phyloP scores from a whole-genome alignment of 1,140 invertebrate genomes.

The Polyergus mexicanus region DNA sequence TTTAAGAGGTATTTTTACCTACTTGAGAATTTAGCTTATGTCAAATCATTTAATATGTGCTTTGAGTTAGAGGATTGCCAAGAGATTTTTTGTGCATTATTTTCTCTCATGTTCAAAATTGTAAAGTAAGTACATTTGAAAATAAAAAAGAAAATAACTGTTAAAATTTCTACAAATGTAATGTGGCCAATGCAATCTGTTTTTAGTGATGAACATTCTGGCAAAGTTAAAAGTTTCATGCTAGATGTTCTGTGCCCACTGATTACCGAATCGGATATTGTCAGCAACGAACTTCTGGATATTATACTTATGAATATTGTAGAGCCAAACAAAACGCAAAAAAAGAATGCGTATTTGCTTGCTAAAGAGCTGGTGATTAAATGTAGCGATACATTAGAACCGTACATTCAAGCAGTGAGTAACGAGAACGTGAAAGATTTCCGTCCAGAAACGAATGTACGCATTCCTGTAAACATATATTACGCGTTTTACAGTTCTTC shows the following conservation, averaged over 20 bases:
- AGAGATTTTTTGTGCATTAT: constrained; percentile 97
- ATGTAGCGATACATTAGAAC: constrained; percentile 96
- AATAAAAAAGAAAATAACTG: background rate
- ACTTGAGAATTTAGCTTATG: constrained; percentile 98
- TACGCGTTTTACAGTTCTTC: constrained; percentile 92
- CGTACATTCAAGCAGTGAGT: constrained; percentile 97
- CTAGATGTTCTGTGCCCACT: constrained; percentile 97
- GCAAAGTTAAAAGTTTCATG: constrained; percentile 98
- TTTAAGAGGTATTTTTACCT: constrained; percentile 99
- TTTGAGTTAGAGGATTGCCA: constrained; percentile 99
- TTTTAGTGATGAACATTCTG: constrained; percentile 96
- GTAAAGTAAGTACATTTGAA: constrained; percentile 92
- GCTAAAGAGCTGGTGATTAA: constrained; percentile 97
- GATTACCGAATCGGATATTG: constrained; percentile 97
- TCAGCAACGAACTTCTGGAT: constrained; percentile 97
- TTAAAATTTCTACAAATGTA: constrained; percentile 8
- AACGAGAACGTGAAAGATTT: constrained; percentile 12
- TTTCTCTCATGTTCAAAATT: constrained; percentile 98
- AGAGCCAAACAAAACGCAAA: constrained; percentile 97
- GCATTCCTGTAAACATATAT: background rate
- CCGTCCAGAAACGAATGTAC: background rate
- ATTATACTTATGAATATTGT: constrained; percentile 98
- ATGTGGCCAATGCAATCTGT: constrained; percentile 59
- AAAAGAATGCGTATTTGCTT: constrained; percentile 95
- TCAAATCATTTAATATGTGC: constrained; percentile 99